Conservation (phyloP, 2,888 invertebrate species). For the Acrobasis repandana region DNA sequence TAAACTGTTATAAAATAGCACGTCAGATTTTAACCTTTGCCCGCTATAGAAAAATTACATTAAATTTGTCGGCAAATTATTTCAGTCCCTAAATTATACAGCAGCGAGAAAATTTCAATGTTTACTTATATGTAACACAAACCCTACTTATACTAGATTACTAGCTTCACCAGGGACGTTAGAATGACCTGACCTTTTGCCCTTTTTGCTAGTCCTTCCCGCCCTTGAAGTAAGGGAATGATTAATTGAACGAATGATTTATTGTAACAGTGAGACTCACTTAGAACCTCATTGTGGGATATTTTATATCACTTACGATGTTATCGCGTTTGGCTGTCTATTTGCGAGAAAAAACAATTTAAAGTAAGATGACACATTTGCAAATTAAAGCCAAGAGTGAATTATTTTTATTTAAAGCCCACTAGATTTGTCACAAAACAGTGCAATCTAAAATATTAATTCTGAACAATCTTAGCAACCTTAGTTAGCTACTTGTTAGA, state of each 20-base stretch:
- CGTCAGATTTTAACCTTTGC: no score
- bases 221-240: slow-evolving; percentile 11
- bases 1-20: no score
- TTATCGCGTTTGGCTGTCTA: background rate
- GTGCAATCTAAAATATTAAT: no score
- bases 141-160: background rate
- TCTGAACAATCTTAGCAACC: no score
- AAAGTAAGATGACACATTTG: background rate
- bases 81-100: background rate
- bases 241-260: slow-evolving; percentile 19
- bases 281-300: slow-evolving; percentile 5
- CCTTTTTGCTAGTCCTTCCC: background rate
- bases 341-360: background rate
- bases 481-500: no score
- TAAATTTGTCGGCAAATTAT: background rate
- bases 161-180: background rate
- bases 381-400: background rate
- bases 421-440: no score
- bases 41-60: no score
- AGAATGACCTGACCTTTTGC: slow-evolving; percentile 1
- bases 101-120: background rate
- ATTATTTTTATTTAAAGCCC: no score
- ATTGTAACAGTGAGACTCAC: slow-evolving; percentile 4
- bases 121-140: background rate
- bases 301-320: slow-evolving; percentile 11